These are phyloP conservation scores for Lepeophtheirus salmonis DNA, from an alignment of 1,140 invertebrate species.

Conservation along the genomic window DNA sequence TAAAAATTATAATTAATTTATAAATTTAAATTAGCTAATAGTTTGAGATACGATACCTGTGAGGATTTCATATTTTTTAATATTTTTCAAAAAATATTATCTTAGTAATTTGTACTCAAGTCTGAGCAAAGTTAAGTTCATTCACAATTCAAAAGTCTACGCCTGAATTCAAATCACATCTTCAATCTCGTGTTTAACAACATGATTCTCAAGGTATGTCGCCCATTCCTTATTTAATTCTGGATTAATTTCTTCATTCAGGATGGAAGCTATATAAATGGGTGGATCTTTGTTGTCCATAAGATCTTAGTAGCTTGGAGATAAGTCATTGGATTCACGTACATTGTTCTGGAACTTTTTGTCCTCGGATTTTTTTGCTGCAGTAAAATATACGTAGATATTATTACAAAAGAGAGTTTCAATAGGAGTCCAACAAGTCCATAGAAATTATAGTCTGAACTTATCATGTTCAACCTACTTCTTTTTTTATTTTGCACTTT, in stretches of 20 bases:
- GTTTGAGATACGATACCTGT: too few species aligned
- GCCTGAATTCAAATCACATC: not conserved
- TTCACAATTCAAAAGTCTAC: too few species aligned
- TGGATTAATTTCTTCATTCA: conserved; percentile 10
- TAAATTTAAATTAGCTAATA: too few species aligned
- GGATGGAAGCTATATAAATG: conserved; percentile 2
- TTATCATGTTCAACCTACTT: not conserved
- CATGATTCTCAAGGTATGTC: not conserved
- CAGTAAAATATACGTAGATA: not conserved
- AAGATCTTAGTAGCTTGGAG: not conserved
- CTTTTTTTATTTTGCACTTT: not conserved
- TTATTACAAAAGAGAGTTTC: not conserved
- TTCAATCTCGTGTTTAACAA: not conserved
- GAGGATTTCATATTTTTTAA: too few species aligned
- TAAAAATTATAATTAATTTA: too few species aligned
- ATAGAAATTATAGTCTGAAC: conserved; percentile 3
- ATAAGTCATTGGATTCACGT: not conserved
- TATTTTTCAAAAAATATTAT: too few species aligned
- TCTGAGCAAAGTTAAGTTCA: too few species aligned
- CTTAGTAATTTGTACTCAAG: too few species aligned
- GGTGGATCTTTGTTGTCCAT: conserved; percentile 5
- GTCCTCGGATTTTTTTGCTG: conserved; percentile 9
- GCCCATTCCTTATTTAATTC: conserved; percentile 9
- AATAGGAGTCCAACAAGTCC: not conserved
- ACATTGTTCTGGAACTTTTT: too few species aligned